phyloP scores from a whole-genome alignment of 2,113 vertebrate genomes.

The Octodon degus region DNA sequence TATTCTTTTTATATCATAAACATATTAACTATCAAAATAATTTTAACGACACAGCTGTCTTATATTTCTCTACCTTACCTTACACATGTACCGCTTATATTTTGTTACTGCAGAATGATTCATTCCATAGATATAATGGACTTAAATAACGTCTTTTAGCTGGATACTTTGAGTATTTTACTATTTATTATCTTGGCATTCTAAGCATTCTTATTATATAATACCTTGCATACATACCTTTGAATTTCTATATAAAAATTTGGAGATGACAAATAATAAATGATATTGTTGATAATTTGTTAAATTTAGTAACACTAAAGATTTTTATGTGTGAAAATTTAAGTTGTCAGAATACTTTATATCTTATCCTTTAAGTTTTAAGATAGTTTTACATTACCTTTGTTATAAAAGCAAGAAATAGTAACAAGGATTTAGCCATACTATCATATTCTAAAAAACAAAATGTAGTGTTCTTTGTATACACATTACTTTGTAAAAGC shows the following conservation, averaged over 20 bases:
- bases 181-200: background rate
- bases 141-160: background rate
- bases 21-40: background rate
- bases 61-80: background rate
- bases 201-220: background rate
- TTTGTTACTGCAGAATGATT: background rate
- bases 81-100: background rate
- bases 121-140: background rate
- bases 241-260: background rate
- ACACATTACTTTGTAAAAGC: background rate
- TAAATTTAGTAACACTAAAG: background rate
- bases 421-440: background rate
- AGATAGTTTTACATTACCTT: background rate
- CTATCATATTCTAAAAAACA: background rate
- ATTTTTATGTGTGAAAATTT: background rate
- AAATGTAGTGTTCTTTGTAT: background rate
- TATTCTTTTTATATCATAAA: background rate
- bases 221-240: background rate
- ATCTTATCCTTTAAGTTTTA: background rate
- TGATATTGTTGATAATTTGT: background rate
- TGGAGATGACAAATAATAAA: background rate
- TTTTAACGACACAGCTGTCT: background rate
- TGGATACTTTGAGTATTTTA: background rate
- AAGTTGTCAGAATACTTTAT: background rate
- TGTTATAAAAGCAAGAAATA: background rate